These are phyloP conservation scores for Lasioglossum oenotherae DNA, from an alignment of 2,888 invertebrate species.

Conservation along the genomic window DNA sequence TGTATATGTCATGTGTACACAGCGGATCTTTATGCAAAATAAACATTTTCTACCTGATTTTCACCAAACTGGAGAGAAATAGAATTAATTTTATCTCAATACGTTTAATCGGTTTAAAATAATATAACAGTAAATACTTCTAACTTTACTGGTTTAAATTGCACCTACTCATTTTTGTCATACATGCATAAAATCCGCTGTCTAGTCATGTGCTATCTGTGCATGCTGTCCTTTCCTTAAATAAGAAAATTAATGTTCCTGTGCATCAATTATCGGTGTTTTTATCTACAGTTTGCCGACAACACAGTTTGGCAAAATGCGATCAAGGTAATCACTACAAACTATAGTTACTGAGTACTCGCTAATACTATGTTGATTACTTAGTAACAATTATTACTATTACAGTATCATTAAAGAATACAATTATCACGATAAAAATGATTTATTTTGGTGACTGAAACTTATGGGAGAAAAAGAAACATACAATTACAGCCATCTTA, in stretches of 20 bases:
- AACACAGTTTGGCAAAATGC: slow-evolving; percentile 15
- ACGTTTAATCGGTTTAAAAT: too few relatives aligned
- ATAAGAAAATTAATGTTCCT: neutral
- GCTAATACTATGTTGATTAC: neutral
- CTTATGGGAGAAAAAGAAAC: neutral
- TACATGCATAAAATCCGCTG: too few relatives aligned
- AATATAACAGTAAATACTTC: too few relatives aligned
- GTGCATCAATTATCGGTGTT: neutral
- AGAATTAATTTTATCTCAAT: too few relatives aligned
- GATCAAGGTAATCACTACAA: neutral
- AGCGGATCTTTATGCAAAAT: too few relatives aligned
- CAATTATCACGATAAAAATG: neutral
- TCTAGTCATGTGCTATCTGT: neutral
- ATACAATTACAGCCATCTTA: neutral
- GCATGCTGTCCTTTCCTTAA: neutral
- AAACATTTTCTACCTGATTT: too few relatives aligned
- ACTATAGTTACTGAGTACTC: neutral
- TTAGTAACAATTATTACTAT: neutral
- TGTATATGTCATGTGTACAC: neutral
- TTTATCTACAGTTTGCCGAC: slow-evolving; percentile 3
- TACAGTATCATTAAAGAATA: neutral
- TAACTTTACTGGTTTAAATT: too few relatives aligned
- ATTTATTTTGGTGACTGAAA: neutral
- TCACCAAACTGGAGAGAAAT: too few relatives aligned
- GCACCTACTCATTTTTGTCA: too few relatives aligned